Evolutionary conservation across 2,797 vertebrate species (phyloP), one percentile per base, ranked within the genome.

Genomic region (Cuniculus paca): DNA sequence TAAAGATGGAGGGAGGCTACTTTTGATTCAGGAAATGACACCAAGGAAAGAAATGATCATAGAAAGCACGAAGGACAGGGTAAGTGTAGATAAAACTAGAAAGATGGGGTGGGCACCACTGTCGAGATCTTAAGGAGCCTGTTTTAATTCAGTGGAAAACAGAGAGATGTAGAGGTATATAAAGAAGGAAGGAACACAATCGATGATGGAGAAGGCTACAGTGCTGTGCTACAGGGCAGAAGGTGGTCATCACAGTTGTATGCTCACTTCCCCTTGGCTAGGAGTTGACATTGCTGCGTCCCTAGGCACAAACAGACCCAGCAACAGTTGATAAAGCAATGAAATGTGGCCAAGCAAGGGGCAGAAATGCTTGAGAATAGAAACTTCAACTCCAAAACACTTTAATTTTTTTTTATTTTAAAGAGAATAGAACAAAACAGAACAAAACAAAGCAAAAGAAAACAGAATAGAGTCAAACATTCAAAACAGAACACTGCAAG

Each of bases 341-440:
- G 13, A 80, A 50, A 36, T 65, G 39, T 20, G 42, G 20, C 19
- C 39, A 60, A 65, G 79, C 60, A 77, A 28, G 9, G 26, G 12
- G 42, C 3, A n/a, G 56, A 1, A 36, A 22, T 0, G 14, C 22
- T 48, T 50, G 63, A 89, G 39, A 93, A 60, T 79, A 89, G 48
- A 72, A 86, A 65, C 31, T 74, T 78, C 88, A 78, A 74, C 4
- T 78, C 19, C 31, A 61, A 87, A n/a, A n/a, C n/a, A n/a, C n/a
- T n/a, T n/a, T n/a, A n/a, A n/a, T n/a, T n/a, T n/a, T n/a, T n/a
- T n/a, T n/a, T n/a, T n/a, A n/a, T n/a, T n/a, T n/a, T n/a, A n/a
- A n/a, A n/a, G n/a, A n/a, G n/a, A n/a, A n/a, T n/a, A n/a, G n/a
- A n/a, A n/a, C n/a, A n/a, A n/a, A n/a, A n/a, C n/a, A n/a, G n/a